A percentile compares a stretch with the other conserved stretches of the same genome.
Evolutionary conservation across 2,888 invertebrate genomes (phyloP).

Genomic region (Heliothis peltigera): DNA sequence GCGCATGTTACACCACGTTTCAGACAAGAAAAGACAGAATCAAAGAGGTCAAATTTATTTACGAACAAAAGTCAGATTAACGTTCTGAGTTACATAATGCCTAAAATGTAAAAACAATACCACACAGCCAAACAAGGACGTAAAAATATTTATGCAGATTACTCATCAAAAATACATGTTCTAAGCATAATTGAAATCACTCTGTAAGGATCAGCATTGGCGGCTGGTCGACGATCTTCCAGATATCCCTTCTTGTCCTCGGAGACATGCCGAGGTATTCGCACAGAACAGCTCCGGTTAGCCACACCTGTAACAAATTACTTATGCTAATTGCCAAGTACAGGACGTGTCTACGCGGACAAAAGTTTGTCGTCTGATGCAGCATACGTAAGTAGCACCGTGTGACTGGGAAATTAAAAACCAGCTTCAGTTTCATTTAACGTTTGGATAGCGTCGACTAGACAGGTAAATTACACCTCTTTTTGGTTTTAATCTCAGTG

Average conservation of each 20-base stretch:
- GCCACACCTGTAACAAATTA: conserved; percentile 92
- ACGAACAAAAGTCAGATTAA: conserved; percentile 1
- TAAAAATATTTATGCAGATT: conserved; percentile 57
- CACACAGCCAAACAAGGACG: conserved; percentile 4
- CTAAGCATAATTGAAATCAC: conserved; percentile 94
- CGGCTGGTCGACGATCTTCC: conserved; percentile 97
- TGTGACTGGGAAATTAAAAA: not conserved
- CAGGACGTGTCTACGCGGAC: not conserved
- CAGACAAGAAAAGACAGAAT: conserved; percentile 29
- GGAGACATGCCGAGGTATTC: conserved; percentile 97
- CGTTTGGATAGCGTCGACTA: not conserved
- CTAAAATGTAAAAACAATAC: not conserved
- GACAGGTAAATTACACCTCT: not conserved
- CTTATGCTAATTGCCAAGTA: conserved; percentile 21
- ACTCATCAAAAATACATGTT: conserved; percentile 95
- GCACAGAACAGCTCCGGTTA: conserved; percentile 96
- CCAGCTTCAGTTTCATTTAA: conserved; percentile 6
- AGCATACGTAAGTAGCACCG: not conserved
- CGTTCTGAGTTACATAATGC: not conserved
- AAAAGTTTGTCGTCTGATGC: conserved; percentile 8
- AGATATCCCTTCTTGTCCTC: conserved; percentile 98
- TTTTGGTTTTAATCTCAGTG: not conserved
- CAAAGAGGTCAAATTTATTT: conserved; percentile 30
- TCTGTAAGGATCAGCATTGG: conserved; percentile 97
- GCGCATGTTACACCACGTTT: conserved; percentile 9